Evolutionary conservation across 2,888 invertebrate genomes (phyloP), one percentile per base, ranked within the genome.

Genomic region (Periphyllus acericola): DNA sequence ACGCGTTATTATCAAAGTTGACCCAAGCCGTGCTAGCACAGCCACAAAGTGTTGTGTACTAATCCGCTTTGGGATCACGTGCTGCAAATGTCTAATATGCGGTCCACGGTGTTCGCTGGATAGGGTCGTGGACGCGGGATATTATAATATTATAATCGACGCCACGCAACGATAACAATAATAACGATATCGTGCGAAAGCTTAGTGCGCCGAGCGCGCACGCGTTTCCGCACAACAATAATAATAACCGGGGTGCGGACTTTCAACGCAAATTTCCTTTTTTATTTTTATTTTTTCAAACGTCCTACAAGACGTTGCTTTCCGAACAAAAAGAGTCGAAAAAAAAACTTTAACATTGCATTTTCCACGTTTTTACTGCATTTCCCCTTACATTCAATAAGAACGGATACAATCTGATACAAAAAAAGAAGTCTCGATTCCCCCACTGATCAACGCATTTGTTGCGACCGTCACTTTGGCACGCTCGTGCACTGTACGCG

Each of bases 11-110:
- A 87, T 80, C n/a, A 87, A 87, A 87, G 87, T 81, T 87, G 80
- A 80, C 87, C 68, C 36, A 85, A 85, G 71, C 79, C 72, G 55
- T 52, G 79, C 36, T 4, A 17, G 36, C 55, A 11, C 55, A 55
- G 21, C 75, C 75, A 46, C 75, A 66, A 76, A 85, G 68, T 78
- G 78, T 85, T 78, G 52, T 72, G 72, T 76, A 86, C 86, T 86
- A 86, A 86, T 86, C 86, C 86, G 71, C 55, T 71, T 80, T 86
- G 19, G 85, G 79, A 89, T 74, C 87, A 89, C 36, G 89, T 89
- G 79, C 85, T 29, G 36, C 80, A 80, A 79, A 89, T 60, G 40
- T 87, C 46, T 71, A 79, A 82, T 79, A 78, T 55, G 79, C 60
- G 55, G 34, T n/a, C 55, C 40, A 19, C 40, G 75, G 14, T 40